phyloP scores from a whole-genome alignment of 2,113 vertebrate species.

The Chlorocebus sabaeus region DNA sequence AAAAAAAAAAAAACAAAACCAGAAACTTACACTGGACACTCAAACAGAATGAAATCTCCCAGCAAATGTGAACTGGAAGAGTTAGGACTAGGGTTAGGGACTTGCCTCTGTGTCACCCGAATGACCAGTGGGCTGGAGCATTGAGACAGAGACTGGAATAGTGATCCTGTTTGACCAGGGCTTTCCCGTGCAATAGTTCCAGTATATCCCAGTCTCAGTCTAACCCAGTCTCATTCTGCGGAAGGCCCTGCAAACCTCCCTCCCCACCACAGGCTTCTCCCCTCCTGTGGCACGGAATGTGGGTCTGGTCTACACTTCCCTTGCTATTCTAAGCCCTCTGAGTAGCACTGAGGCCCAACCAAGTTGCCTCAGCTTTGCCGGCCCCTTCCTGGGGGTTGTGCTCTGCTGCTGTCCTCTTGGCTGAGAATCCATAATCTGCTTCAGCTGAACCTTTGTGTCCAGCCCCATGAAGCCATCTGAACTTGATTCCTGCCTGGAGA shows the following conservation, averaged over 20 bases:
- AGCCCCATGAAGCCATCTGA: neutral
- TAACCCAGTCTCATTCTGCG: neutral
- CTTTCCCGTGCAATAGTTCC: neutral
- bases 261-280: neutral
- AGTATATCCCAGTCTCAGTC: neutral
- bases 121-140: neutral
- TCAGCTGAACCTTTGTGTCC: neutral
- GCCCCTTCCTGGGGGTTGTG: neutral
- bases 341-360: neutral
- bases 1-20: neutral
- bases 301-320: neutral
- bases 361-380: no score
- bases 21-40: neutral
- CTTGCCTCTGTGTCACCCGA: neutral
- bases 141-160: neutral
- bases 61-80: no score
- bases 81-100: neutral
- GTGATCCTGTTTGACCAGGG: neutral
- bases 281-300: neutral
- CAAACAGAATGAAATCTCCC: neutral
- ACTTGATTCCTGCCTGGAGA: neutral
- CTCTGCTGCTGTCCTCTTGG: neutral
- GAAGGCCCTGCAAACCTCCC: neutral
- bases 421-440: neutral
- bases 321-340: neutral